Base-by-base conservation (phyloP, 2,888 invertebrate genomes). In the Synanthedon tipuliformis region DNA sequence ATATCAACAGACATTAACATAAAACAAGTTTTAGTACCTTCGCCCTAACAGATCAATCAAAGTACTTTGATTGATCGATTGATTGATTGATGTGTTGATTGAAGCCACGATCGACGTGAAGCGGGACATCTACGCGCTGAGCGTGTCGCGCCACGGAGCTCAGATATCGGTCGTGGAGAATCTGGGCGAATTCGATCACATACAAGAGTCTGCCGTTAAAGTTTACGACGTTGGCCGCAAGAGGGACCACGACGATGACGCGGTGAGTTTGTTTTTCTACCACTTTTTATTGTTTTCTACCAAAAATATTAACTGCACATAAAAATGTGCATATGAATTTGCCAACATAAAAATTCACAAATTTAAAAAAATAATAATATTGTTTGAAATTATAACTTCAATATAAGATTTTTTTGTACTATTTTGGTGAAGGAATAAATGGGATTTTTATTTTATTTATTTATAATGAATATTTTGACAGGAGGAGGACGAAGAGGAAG, bases 91-190 rank as follows among this genome's bases (percentile, higher is more conserved):
- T 8, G 27, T 34, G 34, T 34, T 12, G 12, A 50, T 55, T 53
- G 3, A 86, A 92, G 96, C 97, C 0, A 98, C 98, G 0, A 93
- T 96, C 59, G 98, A 98, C 84, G 95, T 97, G 15, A 96, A 96
- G 73, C 92, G 94, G 58, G 94, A 94, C 65, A 95, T 98, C 53
- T 94, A 94, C 74, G 94, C 95, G 68, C 81, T 99, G 59, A 92
- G 94, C 54, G 92, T 95, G 55, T 95, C 96, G 64, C 90, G 91
- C 50, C 91, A 90, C 69, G 97, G 97, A 65, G 94, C 94, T 40
- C 94, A 95, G 77, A 92, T 98, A 58, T 95, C 96, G 0, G 88
- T 98, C 0, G 95, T 98, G 1, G 98, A 98, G 88, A 95, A 95
- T 80, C 91, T 93, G 71, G 93, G 94, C 0, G 91, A 93, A 62